A percentile compares a stretch with the other conserved stretches of the same genome.
phyloP scores from a whole-genome alignment of 2,888 invertebrate species.

The Andrena fulva region DNA sequence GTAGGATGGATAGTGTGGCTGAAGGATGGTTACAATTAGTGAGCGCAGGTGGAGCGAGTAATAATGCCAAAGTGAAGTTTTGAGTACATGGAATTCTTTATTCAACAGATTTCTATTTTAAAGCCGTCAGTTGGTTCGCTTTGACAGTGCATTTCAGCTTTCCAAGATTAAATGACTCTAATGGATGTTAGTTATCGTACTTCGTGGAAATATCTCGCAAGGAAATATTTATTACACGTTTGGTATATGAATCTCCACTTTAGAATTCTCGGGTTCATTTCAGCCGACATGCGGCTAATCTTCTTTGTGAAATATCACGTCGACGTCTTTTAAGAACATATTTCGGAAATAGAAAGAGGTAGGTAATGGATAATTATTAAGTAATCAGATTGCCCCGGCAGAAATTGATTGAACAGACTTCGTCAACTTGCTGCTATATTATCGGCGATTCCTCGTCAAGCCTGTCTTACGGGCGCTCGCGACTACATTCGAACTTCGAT shows the following conservation, averaged over 20 bases:
- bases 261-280: neutral
- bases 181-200: neutral
- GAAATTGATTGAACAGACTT: neutral
- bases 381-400: neutral
- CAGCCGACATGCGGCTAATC: neutral
- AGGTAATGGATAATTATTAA: neutral
- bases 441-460: neutral
- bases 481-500: neutral
- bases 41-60: too few relatives aligned
- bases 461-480: neutral
- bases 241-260: neutral
- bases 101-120: too few relatives aligned
- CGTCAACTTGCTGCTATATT: neutral
- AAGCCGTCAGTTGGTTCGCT: too few relatives aligned
- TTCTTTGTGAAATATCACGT: slow-evolving; percentile 1
- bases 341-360: neutral
- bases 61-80: too few relatives aligned
- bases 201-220: neutral
- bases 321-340: neutral
- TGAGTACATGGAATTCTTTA: too few relatives aligned
- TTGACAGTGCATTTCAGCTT: too few relatives aligned
- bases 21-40: too few relatives aligned
- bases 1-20: too few relatives aligned
- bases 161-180: neutral
- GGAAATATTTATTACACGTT: neutral